Percentiles rank a stretch among this genome's conserved stretches.
Evolutionary conservation across 2,888 invertebrate genomes (phyloP).

Genomic region (Andrena bicolor): DNA sequence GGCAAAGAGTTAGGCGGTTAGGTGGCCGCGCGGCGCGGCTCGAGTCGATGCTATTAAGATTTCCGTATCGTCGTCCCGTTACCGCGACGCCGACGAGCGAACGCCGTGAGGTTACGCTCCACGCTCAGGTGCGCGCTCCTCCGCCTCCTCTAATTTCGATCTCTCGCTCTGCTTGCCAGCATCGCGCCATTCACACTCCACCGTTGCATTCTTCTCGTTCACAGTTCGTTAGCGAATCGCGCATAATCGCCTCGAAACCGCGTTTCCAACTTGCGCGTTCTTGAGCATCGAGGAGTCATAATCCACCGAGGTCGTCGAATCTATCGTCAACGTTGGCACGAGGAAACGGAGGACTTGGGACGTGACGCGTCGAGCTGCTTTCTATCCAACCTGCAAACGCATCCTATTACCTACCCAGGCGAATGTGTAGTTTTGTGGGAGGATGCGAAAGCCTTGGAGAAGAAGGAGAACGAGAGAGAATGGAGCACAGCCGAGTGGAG

Average conservation of each 20-base stretch:
- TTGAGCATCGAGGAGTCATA: no score
- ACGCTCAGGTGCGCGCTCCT: neutral
- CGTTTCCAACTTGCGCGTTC: no score
- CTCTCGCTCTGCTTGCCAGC: neutral
- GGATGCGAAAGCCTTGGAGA: neutral
- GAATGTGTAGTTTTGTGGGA: slow-evolving; percentile 24
- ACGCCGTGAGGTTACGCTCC: slow-evolving; percentile 20
- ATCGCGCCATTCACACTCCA: no score
- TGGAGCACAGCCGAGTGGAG: neutral
- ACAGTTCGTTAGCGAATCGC: neutral
- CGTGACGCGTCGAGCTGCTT: no score
- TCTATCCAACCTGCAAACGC: slow-evolving; percentile 4
- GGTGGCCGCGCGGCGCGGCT: slow-evolving; percentile 42
- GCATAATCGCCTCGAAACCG: neutral
- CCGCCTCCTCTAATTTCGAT: neutral
- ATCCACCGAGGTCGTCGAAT: no score
- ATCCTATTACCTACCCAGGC: slow-evolving; percentile 21
- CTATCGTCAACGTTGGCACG: no score
- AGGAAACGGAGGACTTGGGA: no score
- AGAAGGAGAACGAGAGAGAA: neutral
- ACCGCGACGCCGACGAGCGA: slow-evolving; percentile 31
- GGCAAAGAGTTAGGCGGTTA: slow-evolving; percentile 47
- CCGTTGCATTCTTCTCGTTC: neutral
- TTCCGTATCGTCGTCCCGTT: slow-evolving; percentile 62
- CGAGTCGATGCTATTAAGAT: slow-evolving; percentile 63